A percentile compares a stretch with the other conserved stretches of the same genome.
Evolutionary conservation across 2,113 vertebrate species (phyloP).

Genomic region (Cyprinodon brontotheroides): DNA sequence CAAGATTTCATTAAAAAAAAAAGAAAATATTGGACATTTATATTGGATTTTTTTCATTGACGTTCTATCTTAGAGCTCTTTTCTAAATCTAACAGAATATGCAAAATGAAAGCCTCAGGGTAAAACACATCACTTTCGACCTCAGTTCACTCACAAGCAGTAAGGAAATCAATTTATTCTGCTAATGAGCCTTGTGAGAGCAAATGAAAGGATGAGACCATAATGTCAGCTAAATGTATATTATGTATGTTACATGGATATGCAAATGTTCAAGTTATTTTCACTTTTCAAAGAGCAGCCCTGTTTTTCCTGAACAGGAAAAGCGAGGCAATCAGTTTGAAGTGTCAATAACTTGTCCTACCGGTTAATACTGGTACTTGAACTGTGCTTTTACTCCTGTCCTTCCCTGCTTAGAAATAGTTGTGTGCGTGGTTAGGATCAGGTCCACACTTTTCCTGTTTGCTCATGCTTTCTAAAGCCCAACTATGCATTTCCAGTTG

Average conservation of each 20-base stretch:
- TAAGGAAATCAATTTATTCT: slow-evolving; percentile 7
- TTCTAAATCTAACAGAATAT: not conserved
- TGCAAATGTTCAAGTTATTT: not conserved
- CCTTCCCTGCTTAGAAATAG: not conserved
- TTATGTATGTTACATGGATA: not conserved
- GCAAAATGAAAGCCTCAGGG: not conserved
- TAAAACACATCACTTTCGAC: not conserved
- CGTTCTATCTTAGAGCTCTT: too few relatives aligned
- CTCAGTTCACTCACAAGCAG: not conserved
- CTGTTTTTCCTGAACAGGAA: not conserved
- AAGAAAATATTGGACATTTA: too few relatives aligned
- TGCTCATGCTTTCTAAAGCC: slow-evolving; percentile 8
- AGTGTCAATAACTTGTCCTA: slow-evolving; percentile 32
- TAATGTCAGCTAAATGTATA: slow-evolving; percentile 13
- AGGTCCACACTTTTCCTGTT: slow-evolving; percentile 17
- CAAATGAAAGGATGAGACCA: not conserved
- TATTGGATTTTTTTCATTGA: too few relatives aligned
- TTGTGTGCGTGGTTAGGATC: slow-evolving; percentile 5
- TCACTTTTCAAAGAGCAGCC: not conserved
- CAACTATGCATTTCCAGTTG: slow-evolving; percentile 40
- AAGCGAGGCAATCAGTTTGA: not conserved
- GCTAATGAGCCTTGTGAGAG: slow-evolving; percentile 1
- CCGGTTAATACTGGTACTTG: slow-evolving; percentile 35
- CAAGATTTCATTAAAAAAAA: too few relatives aligned
- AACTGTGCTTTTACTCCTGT: slow-evolving; percentile 14